These are phyloP conservation scores for Xestia xanthographa DNA, from an alignment of 2,888 invertebrate genomes.

Conservation along the genomic window DNA sequence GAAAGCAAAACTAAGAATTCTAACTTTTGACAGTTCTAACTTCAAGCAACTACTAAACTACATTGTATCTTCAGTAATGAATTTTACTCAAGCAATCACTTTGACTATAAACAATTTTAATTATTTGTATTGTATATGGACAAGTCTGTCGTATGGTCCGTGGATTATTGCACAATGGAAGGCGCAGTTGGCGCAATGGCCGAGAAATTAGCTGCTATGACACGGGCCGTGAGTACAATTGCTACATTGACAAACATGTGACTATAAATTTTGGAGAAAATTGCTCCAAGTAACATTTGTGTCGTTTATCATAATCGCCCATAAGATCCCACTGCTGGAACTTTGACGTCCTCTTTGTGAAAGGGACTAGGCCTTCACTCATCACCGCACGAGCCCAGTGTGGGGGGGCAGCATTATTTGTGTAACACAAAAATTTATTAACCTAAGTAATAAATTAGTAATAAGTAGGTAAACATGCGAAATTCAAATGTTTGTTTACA, in stretches of 20 bases:
- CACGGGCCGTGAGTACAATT: background rate
- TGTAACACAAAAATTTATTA: background rate
- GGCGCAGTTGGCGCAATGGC: background rate
- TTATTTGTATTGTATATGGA: too few relatives aligned
- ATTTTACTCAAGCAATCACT: too few relatives aligned
- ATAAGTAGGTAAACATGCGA: background rate
- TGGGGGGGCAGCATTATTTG: background rate
- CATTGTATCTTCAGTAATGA: too few relatives aligned
- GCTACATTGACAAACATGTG: conserved; percentile 1
- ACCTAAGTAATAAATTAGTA: background rate
- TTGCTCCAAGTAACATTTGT: background rate
- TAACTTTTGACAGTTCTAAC: too few relatives aligned
- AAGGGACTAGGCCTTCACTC: background rate
- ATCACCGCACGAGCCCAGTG: too few relatives aligned
- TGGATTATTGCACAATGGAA: background rate
- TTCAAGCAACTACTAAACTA: too few relatives aligned
- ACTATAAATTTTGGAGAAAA: too few relatives aligned
- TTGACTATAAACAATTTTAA: too few relatives aligned
- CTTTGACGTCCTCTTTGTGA: background rate
- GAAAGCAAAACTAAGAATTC: too few relatives aligned
- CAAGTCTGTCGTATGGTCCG: background rate
- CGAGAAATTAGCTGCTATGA: conserved; percentile 9
- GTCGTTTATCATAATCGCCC: background rate
- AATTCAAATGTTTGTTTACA: background rate
- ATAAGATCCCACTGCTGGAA: background rate